Conservation (phyloP, 2,797 vertebrate species). For the Onychomys leucogaster region DNA sequence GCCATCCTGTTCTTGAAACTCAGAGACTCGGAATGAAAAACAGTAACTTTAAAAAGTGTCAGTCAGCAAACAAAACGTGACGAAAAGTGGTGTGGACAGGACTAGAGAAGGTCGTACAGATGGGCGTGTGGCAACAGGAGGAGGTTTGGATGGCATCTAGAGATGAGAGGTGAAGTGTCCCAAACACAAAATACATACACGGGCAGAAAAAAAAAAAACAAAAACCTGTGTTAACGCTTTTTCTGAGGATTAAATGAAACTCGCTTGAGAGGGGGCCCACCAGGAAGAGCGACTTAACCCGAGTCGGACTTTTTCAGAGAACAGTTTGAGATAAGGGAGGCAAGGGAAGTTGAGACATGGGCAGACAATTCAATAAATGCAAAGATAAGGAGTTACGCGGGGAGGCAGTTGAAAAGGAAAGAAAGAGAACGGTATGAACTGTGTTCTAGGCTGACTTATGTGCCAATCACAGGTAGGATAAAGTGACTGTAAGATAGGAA, state of each 20-base stretch:
- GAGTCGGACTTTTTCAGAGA: constrained; percentile 59
- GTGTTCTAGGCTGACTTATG: background rate
- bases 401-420: constrained; percentile 25
- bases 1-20: background rate
- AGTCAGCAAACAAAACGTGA: background rate
- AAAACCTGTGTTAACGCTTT: background rate
- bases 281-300: constrained; percentile 58
- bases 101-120: background rate
- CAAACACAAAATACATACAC: background rate
- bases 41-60: background rate
- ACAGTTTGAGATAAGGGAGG: constrained; percentile 72
- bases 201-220: constrained; percentile 8
- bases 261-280: constrained; percentile 3
- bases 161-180: background rate
- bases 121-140: background rate
- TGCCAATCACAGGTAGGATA: background rate
- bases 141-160: background rate
- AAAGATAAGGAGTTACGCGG: constrained; percentile 1
- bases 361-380: constrained; percentile 49
- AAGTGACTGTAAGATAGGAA: background rate
- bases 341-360: constrained; percentile 62
- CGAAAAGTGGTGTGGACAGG: background rate
- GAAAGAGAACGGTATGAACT: background rate
- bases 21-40: background rate
- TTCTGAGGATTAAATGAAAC: constrained; percentile 3